phyloP scores from a whole-genome alignment of 1,140 invertebrate genomes.

The Homalodisca vitripennis region DNA sequence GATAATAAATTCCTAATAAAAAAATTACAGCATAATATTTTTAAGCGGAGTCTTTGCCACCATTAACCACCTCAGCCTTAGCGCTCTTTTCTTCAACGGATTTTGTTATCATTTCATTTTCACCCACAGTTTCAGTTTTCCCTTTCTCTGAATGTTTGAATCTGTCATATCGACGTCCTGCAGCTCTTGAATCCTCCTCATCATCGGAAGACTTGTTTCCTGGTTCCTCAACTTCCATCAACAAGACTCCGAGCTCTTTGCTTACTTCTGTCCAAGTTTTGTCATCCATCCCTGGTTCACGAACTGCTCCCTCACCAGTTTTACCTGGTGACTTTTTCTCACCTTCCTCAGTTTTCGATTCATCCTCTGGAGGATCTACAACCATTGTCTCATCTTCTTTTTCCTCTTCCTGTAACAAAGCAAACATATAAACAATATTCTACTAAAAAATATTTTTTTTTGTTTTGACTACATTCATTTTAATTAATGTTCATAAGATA shows the following conservation, averaged over 20 bases:
- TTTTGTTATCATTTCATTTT: constrained; percentile 2
- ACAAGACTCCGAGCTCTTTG: constrained; percentile 33
- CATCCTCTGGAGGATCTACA: constrained; percentile 26
- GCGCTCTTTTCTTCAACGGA: constrained; percentile 1
- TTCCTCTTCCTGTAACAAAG: no score
- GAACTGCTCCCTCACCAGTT: constrained; percentile 20
- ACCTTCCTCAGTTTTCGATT: background rate
- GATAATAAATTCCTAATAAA: no score
- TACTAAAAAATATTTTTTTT: no score
- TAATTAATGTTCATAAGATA: no score
- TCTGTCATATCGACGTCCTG: constrained; percentile 32
- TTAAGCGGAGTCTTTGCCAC: background rate
- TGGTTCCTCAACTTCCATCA: constrained; percentile 26
- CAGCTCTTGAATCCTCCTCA: constrained; percentile 29
- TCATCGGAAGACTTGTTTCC: constrained; percentile 31
- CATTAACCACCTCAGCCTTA: constrained; percentile 4
- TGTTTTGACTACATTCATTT: no score
- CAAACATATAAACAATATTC: no score
- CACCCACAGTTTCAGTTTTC: background rate
- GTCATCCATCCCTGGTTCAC: constrained; percentile 27
- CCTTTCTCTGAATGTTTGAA: constrained; percentile 33
- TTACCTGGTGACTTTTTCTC: background rate
- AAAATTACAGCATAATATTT: no score
- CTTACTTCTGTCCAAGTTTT: constrained; percentile 34
- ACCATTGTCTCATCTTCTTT: constrained; percentile 23